A percentile compares a stretch with the other conserved stretches of the same genome.
Conservation (phyloP, 2,113 vertebrate species). For the Microcebus tavaratra region DNA sequence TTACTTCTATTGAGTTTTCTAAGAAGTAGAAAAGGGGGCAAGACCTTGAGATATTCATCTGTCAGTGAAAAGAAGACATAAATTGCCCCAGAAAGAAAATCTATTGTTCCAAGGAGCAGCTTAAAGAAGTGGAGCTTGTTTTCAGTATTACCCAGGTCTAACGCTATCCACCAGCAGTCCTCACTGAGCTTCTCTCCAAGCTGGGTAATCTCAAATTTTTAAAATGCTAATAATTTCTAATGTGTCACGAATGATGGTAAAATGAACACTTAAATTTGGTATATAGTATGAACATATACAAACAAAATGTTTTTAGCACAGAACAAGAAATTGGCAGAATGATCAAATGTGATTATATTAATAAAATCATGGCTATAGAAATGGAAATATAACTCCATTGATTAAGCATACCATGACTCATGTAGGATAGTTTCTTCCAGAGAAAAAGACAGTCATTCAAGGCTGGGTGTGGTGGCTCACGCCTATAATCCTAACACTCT, state of each 20-base stretch:
- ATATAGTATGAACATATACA: not conserved
- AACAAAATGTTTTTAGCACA: not conserved
- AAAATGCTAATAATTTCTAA: not conserved
- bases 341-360: not conserved
- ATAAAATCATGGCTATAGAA: not conserved
- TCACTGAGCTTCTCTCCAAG: not conserved
- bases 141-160: not conserved
- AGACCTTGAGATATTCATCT: not conserved
- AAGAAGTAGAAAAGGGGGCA: not conserved
- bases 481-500: no score
- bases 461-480: no score
- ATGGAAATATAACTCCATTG: not conserved
- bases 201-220: not conserved
- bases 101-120: not conserved
- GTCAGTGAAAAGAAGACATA: slow-evolving; percentile 1
- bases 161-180: not conserved
- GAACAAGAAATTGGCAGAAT: not conserved
- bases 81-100: not conserved
- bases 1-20: slow-evolving; percentile 10
- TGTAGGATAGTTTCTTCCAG: not conserved
- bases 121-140: not conserved
- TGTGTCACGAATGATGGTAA: slow-evolving; percentile 4
- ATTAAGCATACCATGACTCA: not conserved
- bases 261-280: not conserved
- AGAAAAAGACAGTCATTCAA: not conserved